Evolutionary conservation across 2,888 invertebrate genomes (phyloP).

Genomic region (Cheilosia grossa): DNA sequence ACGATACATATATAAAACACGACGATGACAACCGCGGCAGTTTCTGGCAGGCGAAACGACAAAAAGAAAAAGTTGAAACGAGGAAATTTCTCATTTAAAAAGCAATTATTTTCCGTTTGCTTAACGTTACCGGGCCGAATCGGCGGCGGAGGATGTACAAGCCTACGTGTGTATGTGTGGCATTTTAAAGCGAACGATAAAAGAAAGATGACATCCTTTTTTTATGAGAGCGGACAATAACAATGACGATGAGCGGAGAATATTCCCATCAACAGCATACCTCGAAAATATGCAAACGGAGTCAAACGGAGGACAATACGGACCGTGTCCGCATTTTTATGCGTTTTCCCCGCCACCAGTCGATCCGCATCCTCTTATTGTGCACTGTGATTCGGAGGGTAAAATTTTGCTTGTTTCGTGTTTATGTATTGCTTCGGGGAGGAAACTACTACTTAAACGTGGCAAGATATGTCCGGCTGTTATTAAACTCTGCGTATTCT

Average conservation of each 20-base stretch:
- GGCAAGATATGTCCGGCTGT: constrained; percentile 73
- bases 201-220: constrained; percentile 51
- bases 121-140: constrained; percentile 73
- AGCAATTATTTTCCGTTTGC: constrained; percentile 79
- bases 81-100: constrained; percentile 77
- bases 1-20: constrained; percentile 19
- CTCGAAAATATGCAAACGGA: too few species aligned
- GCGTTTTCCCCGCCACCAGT: constrained; percentile 31
- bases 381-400: constrained; percentile 29
- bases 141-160: constrained; percentile 13
- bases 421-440: constrained; percentile 50
- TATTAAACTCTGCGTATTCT: constrained; percentile 67
- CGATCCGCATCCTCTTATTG: constrained; percentile 22
- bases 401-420: constrained; percentile 20
- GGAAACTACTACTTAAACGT: constrained; percentile 74
- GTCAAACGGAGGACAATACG: constrained; percentile 52
- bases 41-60: neutral
- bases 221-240: constrained; percentile 59
- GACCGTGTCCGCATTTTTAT: constrained; percentile 69
- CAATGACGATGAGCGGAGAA: constrained; percentile 59
- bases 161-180: neutral
- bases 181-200: constrained; percentile 52
- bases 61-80: neutral
- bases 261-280: constrained; percentile 62
- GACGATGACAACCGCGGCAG: constrained; percentile 15